phyloP scores from a whole-genome alignment of 2,888 invertebrate genomes.

The Dendrolimus houi region DNA sequence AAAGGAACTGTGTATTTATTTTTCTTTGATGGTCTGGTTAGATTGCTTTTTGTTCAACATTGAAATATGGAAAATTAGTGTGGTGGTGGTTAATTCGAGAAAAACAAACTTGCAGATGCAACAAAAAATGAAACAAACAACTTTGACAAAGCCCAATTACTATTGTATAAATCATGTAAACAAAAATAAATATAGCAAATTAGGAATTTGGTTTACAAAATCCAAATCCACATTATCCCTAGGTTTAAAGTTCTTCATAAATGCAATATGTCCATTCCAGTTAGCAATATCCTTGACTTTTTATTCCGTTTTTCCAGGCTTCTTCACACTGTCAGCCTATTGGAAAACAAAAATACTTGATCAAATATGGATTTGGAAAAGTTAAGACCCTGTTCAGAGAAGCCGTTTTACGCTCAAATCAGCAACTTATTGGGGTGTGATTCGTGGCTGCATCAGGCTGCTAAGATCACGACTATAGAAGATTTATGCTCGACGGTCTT shows the following conservation, averaged over 20 bases:
- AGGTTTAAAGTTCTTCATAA: constrained; percentile 45
- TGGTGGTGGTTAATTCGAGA: too few relatives aligned
- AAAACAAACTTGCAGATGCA: not conserved
- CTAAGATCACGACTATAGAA: too few relatives aligned
- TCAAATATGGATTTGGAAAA: constrained; percentile 68
- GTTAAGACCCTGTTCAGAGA: not conserved
- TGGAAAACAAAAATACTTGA: constrained; percentile 51
- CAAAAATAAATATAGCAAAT: constrained; percentile 32
- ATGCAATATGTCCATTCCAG: constrained; percentile 48
- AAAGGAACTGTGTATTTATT: too few relatives aligned
- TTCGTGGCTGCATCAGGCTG: too few relatives aligned
- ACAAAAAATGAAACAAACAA: not conserved
- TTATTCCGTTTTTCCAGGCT: constrained; percentile 34
- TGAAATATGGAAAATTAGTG: too few relatives aligned
- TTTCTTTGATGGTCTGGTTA: too few relatives aligned
- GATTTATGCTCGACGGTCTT: too few relatives aligned
- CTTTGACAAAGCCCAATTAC: not conserved
- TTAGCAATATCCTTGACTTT: constrained; percentile 31
- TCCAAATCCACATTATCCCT: constrained; percentile 56
- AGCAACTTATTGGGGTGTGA: too few relatives aligned
- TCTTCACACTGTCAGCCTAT: constrained; percentile 73
- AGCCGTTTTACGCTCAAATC: too few relatives aligned
- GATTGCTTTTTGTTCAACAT: too few relatives aligned
- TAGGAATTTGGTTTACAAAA: constrained; percentile 47
- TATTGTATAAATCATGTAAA: not conserved